Evolutionary conservation across 2,113 vertebrate genomes (phyloP).

Genomic region (Pygoscelis antarcticus): DNA sequence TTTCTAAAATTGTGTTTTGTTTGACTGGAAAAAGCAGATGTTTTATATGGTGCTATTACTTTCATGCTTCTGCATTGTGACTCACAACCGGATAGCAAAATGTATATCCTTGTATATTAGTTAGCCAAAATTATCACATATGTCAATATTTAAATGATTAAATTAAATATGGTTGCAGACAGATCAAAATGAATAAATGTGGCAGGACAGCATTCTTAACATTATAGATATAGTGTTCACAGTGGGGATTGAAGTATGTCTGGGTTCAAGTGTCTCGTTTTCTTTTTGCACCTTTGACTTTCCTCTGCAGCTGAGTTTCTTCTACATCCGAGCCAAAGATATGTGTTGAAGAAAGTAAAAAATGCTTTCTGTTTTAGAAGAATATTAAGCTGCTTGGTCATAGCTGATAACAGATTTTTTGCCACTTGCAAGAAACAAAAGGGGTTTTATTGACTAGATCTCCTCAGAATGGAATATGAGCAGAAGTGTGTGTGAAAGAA

Average conservation of each 20-base stretch:
- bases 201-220: background rate
- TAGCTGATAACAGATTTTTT: background rate
- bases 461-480: background rate
- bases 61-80: background rate
- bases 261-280: background rate
- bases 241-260: background rate
- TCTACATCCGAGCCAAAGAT: background rate
- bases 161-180: background rate
- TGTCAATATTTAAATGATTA: background rate
- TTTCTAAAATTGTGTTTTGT: background rate
- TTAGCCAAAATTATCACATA: background rate
- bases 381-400: background rate
- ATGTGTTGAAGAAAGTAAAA: background rate
- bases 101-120: background rate
- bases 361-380: background rate
- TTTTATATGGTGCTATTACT: background rate
- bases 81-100: background rate
- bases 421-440: background rate
- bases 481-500: background rate
- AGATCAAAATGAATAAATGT: background rate
- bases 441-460: background rate
- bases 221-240: background rate
- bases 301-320: background rate
- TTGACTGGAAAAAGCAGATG: background rate
- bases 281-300: background rate